Conservation (phyloP, 1,140 invertebrate genomes). For the Pseudoatta argentina region DNA sequence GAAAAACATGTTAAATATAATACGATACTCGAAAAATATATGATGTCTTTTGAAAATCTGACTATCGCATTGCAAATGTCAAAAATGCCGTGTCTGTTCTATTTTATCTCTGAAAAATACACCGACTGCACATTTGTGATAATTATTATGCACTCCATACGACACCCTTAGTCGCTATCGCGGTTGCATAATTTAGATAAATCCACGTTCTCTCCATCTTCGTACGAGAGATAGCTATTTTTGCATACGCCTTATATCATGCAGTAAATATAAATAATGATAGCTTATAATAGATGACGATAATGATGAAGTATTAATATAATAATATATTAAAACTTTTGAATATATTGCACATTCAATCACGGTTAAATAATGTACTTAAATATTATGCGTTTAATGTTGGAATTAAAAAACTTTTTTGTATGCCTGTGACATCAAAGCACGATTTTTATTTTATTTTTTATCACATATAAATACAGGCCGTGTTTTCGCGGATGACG, state of each 20-base stretch:
- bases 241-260: background rate
- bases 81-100: background rate
- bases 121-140: conserved; percentile 3
- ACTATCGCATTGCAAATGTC: background rate
- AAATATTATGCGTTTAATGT: conserved; percentile 1
- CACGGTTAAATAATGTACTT: background rate
- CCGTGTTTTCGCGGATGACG: conserved; percentile 21
- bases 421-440: conserved; percentile 20
- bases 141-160: conserved; percentile 11
- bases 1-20: background rate
- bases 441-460: conserved; percentile 24
- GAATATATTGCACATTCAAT: background rate
- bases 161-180: conserved; percentile 3
- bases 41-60: background rate
- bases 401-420: conserved; percentile 18
- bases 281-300: background rate
- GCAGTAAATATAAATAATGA: background rate
- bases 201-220: background rate
- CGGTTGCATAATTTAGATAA: conserved; percentile 50
- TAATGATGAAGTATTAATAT: background rate
- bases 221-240: conserved; percentile 9
- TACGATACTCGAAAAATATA: background rate
- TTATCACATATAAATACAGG: conserved; percentile 5
- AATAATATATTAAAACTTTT: background rate
- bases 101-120: conserved; percentile 25